Base-by-base conservation (phyloP, 2,797 vertebrate species). In the Hyperoplus immaculatus region DNA sequence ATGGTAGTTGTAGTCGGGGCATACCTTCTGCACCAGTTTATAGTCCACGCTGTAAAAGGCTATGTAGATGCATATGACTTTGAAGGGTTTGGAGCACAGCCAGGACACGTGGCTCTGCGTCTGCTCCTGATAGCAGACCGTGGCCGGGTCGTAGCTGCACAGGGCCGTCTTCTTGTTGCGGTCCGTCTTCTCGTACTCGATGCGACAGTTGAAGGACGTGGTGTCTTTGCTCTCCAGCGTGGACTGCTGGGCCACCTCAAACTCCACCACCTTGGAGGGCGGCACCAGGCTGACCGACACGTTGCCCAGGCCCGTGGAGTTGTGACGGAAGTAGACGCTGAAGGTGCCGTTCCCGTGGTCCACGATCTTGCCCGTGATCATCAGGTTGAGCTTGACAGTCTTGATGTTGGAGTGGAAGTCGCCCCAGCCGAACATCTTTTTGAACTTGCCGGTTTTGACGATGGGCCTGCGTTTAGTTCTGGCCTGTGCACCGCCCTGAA, bases 391-490 rank as follows among this genome's bases (percentile, higher is more conserved):
- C 89, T 99, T 99, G 72, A 99, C 96, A 58, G 98, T 99, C 94
- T 99, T 99, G 93, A 99, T 99, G 93, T 99, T 99, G 81, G 98
- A 99, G 92, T 99, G 97, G 90, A 99, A 99, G 93, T 99, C 98
- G 0, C 98, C 98, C 98, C 98, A 99, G 63, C 98, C 98, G 43
- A 99, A 99, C 98, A 99, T 99, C 88, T 99, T 99, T 94, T 99
- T 99, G 95, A 99, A 99, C 92, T 99, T 99, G 75, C 98, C 98
- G 7, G 98, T 99, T 95, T 99, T 99, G 67, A 99, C 98, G 77
- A 99, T 99, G 81, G 98, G 98, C 82, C 98, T 95, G 90, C 98
- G 97, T 86, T 99, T 99, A 96, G 97, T 97, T 97, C 98, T 97
- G 95, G 96, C 93, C 69, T 97, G 94, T 56, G 95, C 95, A 80